Percentiles rank a stretch among this genome's conserved stretches.
Evolutionary conservation across 2,797 vertebrate genomes (phyloP).

Genomic region (Lagorchestes hirsutus): DNA sequence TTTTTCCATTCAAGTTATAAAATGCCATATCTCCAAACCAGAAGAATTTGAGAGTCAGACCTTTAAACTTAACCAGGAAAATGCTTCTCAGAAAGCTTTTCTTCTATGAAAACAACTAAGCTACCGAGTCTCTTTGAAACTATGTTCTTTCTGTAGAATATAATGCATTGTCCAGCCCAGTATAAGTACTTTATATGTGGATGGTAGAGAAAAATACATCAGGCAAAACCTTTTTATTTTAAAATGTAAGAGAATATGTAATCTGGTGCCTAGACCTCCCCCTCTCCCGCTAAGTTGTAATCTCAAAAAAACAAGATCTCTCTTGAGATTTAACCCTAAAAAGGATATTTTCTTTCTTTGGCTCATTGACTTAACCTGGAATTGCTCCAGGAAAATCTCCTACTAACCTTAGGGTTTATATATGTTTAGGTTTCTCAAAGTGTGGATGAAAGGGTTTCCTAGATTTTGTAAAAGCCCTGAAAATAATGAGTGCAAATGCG

Average conservation of each 20-base stretch:
- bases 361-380: neutral
- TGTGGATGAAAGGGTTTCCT: neutral
- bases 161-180: neutral
- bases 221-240: neutral
- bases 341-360: neutral
- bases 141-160: neutral
- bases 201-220: neutral
- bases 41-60: slow-evolving; percentile 74
- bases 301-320: neutral
- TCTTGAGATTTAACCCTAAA: neutral
- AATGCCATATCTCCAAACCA: slow-evolving; percentile 75
- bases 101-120: slow-evolving; percentile 69
- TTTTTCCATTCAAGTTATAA: slow-evolving; percentile 76
- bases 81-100: slow-evolving; percentile 73
- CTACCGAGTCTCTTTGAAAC: slow-evolving; percentile 63
- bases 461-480: neutral
- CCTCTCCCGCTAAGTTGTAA: neutral
- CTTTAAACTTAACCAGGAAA: slow-evolving; percentile 77
- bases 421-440: neutral
- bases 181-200: neutral
- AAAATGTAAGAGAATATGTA: neutral
- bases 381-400: neutral
- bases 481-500: neutral
- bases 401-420: neutral
- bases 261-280: neutral